phyloP scores from a whole-genome alignment of 2,113 vertebrate genomes.

The Platycercus adscitus region DNA sequence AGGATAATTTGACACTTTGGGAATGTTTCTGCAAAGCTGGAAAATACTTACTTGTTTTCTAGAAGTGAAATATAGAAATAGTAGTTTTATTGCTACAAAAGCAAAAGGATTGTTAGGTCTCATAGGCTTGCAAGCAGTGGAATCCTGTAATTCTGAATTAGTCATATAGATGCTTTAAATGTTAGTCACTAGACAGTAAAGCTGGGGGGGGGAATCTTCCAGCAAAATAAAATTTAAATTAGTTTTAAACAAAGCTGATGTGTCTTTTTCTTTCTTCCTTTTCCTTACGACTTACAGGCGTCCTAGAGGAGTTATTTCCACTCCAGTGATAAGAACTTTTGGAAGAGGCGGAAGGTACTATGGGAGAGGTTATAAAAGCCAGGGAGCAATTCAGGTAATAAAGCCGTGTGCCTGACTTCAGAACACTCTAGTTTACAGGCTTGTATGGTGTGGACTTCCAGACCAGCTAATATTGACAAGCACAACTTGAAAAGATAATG shows the following conservation, averaged over 20 bases:
- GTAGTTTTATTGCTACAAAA: not conserved
- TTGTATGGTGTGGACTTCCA: not conserved
- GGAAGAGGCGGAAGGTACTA: slow-evolving; percentile 88
- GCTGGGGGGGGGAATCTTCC: too few relatives aligned
- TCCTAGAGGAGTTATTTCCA: slow-evolving; percentile 92
- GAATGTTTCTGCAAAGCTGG: not conserved
- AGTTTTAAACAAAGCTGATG: not conserved
- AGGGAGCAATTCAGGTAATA: slow-evolving; percentile 85
- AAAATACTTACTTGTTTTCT: not conserved
- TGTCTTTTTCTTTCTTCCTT: slow-evolving; percentile 10
- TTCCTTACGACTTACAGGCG: slow-evolving; percentile 71
- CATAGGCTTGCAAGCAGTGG: not conserved
- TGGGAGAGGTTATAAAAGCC: slow-evolving; percentile 87
- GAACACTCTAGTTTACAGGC: not conserved
- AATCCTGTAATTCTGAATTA: not conserved
- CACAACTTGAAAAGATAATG: not conserved
- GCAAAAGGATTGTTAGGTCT: not conserved
- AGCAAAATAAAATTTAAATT: not conserved
- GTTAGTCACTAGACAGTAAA: not conserved
- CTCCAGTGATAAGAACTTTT: slow-evolving; percentile 92
- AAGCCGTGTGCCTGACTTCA: slow-evolving; percentile 16
- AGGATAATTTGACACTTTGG: not conserved
- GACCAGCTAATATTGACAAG: not conserved
- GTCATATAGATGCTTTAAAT: not conserved
- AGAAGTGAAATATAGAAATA: not conserved